These are phyloP conservation scores for Osmoderma eremita DNA, from an alignment of 2,888 invertebrate genomes.

Conservation along the genomic window DNA sequence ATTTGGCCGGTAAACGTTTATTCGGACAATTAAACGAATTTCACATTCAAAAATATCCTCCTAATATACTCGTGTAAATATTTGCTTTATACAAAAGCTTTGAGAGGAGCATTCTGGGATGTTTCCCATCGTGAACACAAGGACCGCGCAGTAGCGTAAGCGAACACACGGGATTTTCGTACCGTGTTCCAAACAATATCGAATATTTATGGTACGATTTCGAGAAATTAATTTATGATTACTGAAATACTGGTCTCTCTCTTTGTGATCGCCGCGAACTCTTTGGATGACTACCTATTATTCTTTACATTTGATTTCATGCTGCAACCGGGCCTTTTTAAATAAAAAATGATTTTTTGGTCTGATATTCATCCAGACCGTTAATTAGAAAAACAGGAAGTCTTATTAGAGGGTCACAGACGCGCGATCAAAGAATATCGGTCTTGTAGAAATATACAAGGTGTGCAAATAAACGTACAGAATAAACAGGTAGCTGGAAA, in stretches of 20 bases:
- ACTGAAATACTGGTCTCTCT: too few species aligned
- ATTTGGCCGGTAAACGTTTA: conserved; percentile 33
- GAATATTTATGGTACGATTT: too few species aligned
- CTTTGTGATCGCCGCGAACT: too few species aligned
- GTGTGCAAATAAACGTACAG: background rate
- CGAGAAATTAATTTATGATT: too few species aligned
- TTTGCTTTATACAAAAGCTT: conserved; percentile 33
- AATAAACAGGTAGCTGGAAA: background rate
- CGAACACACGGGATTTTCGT: too few species aligned
- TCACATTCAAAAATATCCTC: conserved; percentile 32
- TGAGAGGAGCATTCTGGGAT: conserved; percentile 5
- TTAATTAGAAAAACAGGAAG: conserved; percentile 22
- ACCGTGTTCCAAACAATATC: too few species aligned
- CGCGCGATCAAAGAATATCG: conserved; percentile 12
- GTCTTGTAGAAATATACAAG: conserved; percentile 1
- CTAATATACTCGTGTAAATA: conserved; percentile 33
- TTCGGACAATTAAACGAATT: conserved; percentile 36
- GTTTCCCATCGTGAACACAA: background rate
- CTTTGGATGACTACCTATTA: too few species aligned
- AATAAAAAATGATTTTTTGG: conserved; percentile 11
- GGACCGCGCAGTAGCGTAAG: background rate
- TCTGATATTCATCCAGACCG: background rate
- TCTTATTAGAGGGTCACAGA: background rate
- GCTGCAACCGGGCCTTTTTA: too few species aligned
- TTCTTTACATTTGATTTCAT: too few species aligned